A percentile compares a stretch with the other conserved stretches of the same genome.
Evolutionary conservation across 1,140 invertebrate genomes (phyloP).

Genomic region (Hormaphis cornu): DNA sequence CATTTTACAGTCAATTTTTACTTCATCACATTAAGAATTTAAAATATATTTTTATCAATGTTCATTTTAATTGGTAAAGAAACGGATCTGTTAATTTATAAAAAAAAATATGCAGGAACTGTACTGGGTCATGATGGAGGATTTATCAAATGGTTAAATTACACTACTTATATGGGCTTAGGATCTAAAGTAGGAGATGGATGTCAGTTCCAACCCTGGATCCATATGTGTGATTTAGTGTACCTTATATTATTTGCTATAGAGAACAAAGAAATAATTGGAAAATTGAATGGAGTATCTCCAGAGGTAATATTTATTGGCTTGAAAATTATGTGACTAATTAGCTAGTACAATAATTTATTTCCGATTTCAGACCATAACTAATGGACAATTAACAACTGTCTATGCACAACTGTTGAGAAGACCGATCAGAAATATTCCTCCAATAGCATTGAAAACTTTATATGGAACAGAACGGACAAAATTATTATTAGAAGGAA

Average conservation of each 20-base stretch:
- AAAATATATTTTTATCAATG: too few species aligned
- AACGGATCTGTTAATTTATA: too few species aligned
- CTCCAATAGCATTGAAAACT: background rate
- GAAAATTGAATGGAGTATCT: slow-evolving; percentile 80
- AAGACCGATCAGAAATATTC: background rate
- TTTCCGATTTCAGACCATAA: background rate
- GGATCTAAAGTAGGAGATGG: slow-evolving; percentile 76
- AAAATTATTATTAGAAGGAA: background rate
- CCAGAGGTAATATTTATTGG: slow-evolving; percentile 50
- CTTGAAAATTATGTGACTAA: background rate
- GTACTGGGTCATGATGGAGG: slow-evolving; percentile 79
- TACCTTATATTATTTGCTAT: slow-evolving; percentile 57
- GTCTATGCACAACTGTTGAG: too few species aligned
- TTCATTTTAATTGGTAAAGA: too few species aligned
- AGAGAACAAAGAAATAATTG: slow-evolving; percentile 57
- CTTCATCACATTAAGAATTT: too few species aligned
- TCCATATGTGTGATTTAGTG: slow-evolving; percentile 78
- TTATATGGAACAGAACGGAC: background rate
- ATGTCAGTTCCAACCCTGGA: slow-evolving; percentile 85
- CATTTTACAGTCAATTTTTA: too few species aligned
- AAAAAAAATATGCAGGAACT: too few species aligned
- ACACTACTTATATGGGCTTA: slow-evolving; percentile 74
- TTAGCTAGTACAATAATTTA: background rate
- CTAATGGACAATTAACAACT: background rate
- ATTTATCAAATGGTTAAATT: slow-evolving; percentile 74